Evolutionary conservation across 1,140 invertebrate species (phyloP).

Genomic region (Portunus trituberculatus): DNA sequence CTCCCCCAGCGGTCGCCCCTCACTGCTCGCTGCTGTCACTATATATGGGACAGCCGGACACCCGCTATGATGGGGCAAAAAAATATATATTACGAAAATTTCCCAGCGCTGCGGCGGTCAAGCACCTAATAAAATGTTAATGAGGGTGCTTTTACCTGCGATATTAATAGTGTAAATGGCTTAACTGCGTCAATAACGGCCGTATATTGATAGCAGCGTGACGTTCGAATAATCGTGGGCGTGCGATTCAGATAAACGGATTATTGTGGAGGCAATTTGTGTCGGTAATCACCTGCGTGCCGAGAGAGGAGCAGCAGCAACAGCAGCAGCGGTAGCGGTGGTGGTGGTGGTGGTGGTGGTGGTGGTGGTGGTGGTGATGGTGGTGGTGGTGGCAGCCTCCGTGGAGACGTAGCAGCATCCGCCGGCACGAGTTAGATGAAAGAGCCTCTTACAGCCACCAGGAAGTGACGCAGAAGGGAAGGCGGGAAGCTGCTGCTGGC

Average conservation of each 20-base stretch:
- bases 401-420: background rate
- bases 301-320: background rate
- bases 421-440: background rate
- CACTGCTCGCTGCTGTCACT: background rate
- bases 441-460: background rate
- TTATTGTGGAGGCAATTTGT: conserved; percentile 3
- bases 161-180: conserved; percentile 32
- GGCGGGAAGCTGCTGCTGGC: background rate
- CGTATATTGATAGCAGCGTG: conserved; percentile 2
- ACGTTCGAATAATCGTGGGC: background rate
- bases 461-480: background rate
- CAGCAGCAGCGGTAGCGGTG: background rate
- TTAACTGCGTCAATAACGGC: conserved; percentile 1
- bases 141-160: conserved; percentile 22
- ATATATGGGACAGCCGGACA: conserved; percentile 11
- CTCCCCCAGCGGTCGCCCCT: background rate
- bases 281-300: conserved; percentile 9
- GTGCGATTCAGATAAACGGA: conserved; percentile 30
- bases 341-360: background rate
- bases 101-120: background rate
- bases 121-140: conserved; percentile 43
- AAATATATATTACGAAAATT: conserved; percentile 14
- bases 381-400: background rate
- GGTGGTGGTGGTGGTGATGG: background rate
- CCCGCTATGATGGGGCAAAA: background rate